Conservation (phyloP, 2,888 invertebrate genomes). For the Pristionchus japonicus region DNA sequence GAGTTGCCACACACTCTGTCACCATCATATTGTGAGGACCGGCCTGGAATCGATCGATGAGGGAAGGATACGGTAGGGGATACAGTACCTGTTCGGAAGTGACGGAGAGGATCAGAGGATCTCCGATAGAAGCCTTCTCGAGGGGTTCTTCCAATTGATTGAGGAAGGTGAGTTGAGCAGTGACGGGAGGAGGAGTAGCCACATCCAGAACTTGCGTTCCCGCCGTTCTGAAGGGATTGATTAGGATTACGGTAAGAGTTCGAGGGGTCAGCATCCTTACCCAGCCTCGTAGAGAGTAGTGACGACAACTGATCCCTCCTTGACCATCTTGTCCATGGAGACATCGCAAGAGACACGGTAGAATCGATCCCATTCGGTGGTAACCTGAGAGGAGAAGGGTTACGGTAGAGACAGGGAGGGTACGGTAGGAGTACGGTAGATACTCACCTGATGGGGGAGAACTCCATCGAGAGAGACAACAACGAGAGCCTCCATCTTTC, state of each 20-base stretch:
- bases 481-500: conserved; percentile 75
- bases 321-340: conserved; percentile 74
- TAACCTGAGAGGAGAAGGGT: conserved; percentile 55
- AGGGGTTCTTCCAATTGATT: conserved; percentile 71
- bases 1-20: conserved; percentile 75
- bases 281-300: conserved; percentile 75
- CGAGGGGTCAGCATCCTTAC: conserved; percentile 51
- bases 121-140: conserved; percentile 74
- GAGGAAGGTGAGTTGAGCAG: conserved; percentile 72
- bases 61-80: background rate
- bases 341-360: conserved; percentile 75
- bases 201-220: conserved; percentile 71
- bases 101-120: conserved; percentile 71
- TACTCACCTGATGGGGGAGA: conserved; percentile 73
- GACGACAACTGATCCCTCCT: conserved; percentile 75
- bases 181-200: conserved; percentile 75
- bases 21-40: conserved; percentile 76
- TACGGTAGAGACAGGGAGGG: background rate
- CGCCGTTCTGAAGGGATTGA: conserved; percentile 42
- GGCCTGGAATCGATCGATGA: conserved; percentile 54
- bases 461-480: conserved; percentile 75
- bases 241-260: conserved; percentile 1
- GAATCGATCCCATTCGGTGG: conserved; percentile 76
- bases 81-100: conserved; percentile 68
- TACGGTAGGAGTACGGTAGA: background rate